These are phyloP conservation scores for Apis cerana DNA, from an alignment of 1,140 invertebrate genomes.

Conservation along the genomic window DNA sequence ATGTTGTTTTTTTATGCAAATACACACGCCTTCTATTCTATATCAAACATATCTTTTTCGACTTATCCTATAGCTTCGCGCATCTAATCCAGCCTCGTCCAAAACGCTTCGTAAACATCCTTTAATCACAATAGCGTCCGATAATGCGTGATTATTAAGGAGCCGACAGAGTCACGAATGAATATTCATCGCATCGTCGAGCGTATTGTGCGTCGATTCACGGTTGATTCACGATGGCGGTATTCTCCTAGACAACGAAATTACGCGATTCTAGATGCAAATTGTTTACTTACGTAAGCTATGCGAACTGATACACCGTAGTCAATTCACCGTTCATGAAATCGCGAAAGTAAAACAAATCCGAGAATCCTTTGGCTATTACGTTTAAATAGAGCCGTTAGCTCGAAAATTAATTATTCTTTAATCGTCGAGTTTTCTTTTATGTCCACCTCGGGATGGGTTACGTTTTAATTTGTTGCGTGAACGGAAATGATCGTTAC, in stretches of 20 bases:
- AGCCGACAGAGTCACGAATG: conserved; percentile 3
- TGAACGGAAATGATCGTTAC: background rate
- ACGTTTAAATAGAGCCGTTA: background rate
- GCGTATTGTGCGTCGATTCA: background rate
- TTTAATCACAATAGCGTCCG: background rate
- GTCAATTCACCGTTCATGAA: background rate
- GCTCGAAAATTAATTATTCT: background rate
- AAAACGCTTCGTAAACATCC: conserved; percentile 35
- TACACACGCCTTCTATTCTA: no score
- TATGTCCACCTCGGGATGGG: background rate
- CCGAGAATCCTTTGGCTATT: background rate
- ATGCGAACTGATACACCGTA: conserved; percentile 13
- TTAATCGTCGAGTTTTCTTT: background rate
- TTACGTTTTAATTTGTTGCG: background rate
- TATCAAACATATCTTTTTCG: no score
- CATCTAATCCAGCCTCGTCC: background rate
- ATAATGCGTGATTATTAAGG: conserved; percentile 20
- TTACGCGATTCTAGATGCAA: conserved; percentile 44
- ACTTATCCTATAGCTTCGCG: background rate
- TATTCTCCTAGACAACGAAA: conserved; percentile 10
- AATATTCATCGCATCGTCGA: conserved; percentile 46
- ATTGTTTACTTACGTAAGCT: conserved; percentile 54
- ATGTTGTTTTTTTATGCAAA: conserved; percentile 18
- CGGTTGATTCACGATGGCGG: background rate
- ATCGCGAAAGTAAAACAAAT: conserved; percentile 26